Evolutionary conservation across 2,797 vertebrate genomes (phyloP).

Genomic region (Balearica regulorum): DNA sequence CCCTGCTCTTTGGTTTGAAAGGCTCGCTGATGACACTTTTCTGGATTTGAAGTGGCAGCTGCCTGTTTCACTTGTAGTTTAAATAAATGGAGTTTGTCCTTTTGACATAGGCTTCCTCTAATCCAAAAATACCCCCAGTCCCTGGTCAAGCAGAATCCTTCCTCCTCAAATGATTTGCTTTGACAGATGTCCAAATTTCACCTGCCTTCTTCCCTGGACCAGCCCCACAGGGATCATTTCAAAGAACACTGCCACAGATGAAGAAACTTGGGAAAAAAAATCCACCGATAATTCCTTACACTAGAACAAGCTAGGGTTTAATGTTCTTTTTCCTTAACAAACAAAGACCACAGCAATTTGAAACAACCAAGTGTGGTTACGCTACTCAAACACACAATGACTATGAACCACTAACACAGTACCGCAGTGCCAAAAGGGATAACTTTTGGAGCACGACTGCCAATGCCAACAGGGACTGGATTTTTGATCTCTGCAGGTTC

Average conservation of each 20-base stretch:
- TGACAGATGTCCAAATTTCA: background rate
- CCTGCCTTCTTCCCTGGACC: background rate
- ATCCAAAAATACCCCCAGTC: background rate
- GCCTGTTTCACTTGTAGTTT: background rate
- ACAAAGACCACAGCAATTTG: background rate
- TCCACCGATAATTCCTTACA: background rate
- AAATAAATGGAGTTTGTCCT: background rate
- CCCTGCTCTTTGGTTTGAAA: background rate
- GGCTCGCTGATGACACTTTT: background rate
- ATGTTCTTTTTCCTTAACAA: background rate
- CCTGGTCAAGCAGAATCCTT: background rate
- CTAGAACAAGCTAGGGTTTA: background rate
- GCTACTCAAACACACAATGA: background rate
- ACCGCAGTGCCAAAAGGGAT: rapidly evolving
- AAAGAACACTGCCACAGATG: background rate
- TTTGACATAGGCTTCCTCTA: background rate
- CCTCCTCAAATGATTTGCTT: background rate
- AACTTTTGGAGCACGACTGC: background rate
- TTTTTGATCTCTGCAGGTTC: background rate
- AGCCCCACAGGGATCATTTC: background rate
- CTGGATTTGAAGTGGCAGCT: background rate
- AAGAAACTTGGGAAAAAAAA: background rate
- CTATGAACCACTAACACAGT: rapidly evolving
- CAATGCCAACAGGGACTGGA: background rate
- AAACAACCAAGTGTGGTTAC: background rate